A percentile compares a stretch with the other conserved stretches of the same genome.
phyloP scores from a whole-genome alignment of 2,797 vertebrate species.

The Channallabes apus region DNA sequence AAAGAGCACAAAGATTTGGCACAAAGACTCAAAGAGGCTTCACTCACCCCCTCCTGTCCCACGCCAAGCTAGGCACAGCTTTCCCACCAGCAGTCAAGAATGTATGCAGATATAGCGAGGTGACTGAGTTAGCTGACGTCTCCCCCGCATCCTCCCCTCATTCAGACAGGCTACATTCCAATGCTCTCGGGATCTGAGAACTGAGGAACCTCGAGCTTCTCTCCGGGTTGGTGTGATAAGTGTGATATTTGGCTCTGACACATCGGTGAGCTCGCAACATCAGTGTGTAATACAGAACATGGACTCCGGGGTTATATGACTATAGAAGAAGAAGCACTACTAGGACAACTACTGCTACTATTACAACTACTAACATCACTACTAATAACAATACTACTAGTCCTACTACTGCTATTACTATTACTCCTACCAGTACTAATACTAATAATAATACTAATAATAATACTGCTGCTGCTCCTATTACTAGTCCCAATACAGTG shows the following conservation, averaged over 20 bases:
- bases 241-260: slow-evolving; percentile 35
- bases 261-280: not conserved
- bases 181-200: slow-evolving; percentile 33
- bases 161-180: slow-evolving; percentile 54
- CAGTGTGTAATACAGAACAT: not conserved
- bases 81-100: slow-evolving; percentile 60
- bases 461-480: no score
- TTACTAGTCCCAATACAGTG: no score
- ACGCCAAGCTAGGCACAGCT: slow-evolving; percentile 56
- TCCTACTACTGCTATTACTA: no score
- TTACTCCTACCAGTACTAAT: no score
- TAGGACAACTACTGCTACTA: no score
- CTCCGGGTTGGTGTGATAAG: slow-evolving; percentile 47
- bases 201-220: slow-evolving; percentile 27
- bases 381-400: no score
- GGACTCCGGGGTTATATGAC: not conserved
- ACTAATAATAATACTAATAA: no score
- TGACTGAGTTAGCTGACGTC: slow-evolving; percentile 43
- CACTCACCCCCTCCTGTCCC: slow-evolving; percentile 49
- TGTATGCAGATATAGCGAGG: slow-evolving; percentile 50
- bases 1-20: slow-evolving; percentile 56
- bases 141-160: slow-evolving; percentile 43
- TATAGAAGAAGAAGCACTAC: not conserved
- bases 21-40: slow-evolving; percentile 58
- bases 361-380: no score